These are phyloP conservation scores for Enteromius trimaculatus DNA, from an alignment of 2,797 vertebrate genomes.

Conservation along the genomic window DNA sequence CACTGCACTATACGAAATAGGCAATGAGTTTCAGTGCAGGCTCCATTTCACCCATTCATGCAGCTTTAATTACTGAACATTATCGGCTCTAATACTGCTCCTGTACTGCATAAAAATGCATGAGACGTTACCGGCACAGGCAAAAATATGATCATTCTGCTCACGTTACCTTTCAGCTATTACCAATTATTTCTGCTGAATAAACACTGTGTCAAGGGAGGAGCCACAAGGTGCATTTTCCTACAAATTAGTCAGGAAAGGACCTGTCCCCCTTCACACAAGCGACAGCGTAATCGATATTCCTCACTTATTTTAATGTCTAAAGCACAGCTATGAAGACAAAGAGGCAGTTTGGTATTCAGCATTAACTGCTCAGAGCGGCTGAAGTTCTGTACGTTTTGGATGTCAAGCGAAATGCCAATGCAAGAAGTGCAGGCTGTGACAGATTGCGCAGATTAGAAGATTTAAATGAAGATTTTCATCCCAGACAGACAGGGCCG, in stretches of 20 bases:
- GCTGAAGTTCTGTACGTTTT: constrained; percentile 24
- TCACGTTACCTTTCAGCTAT: constrained; percentile 52
- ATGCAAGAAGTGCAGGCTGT: not conserved
- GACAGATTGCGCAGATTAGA: constrained; percentile 12
- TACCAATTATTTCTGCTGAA: constrained; percentile 61
- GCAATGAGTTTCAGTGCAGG: constrained; percentile 6
- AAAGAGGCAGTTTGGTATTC: constrained; percentile 38
- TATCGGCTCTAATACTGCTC: constrained; percentile 37
- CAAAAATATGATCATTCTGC: constrained; percentile 48
- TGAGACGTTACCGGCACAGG: constrained; percentile 7
- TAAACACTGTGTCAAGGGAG: constrained; percentile 58
- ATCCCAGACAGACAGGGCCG: not conserved
- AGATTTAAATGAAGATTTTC: not conserved
- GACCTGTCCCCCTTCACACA: constrained; percentile 34
- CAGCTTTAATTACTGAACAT: constrained; percentile 52
- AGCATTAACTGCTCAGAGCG: constrained; percentile 8
- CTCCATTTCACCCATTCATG: constrained; percentile 40
- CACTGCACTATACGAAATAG: not conserved
- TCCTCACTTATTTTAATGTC: constrained; percentile 46
- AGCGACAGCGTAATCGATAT: constrained; percentile 53
- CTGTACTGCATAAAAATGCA: constrained; percentile 46
- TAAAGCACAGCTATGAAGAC: constrained; percentile 43
- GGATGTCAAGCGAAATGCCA: constrained; percentile 13
- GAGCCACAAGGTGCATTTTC: constrained; percentile 55
- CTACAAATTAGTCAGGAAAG: constrained; percentile 48